Base-by-base conservation (phyloP, 2,797 vertebrate genomes). In the Lemur catta region DNA sequence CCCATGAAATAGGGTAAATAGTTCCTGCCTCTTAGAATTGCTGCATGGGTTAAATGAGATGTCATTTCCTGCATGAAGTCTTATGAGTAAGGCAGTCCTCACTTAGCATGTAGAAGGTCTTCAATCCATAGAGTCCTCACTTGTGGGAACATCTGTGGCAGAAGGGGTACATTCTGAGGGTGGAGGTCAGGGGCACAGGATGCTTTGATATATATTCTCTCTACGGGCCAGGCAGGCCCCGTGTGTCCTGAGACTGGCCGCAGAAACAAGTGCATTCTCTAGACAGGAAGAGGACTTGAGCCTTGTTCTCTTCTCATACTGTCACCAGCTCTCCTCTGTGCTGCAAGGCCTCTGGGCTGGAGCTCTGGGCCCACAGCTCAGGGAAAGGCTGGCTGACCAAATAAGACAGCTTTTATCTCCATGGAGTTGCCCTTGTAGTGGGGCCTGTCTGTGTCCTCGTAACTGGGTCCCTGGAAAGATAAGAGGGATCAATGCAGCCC, bases 251-350 rank as follows among this genome's bases (percentile, higher is more conserved):
- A 75, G n/a, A 6, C 6, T 4, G 38, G 61, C 26, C 28, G 3
- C 3, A 6, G 59, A 30, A 87, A 7, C 52, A 22, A 26, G 52
- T 24, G 2, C 15, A 2, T 69, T 41, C 30, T 6, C 1, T 9
- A 50, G 43, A 22, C 8, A 30, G 35, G 30, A 48, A n/a, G 46
- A 22, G 57, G 41, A 28, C 59, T 50, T 50, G 65, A 67, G 20
- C 26, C 15, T 38, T 69, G 11, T 41, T 30, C 26, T 82, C 63
- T 48, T 59, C 30, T 55, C 18, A 26, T 15, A 9, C 52, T 30
- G 13, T 24, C 7, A 0, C 20, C 41, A 8, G 9, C 13, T 20
- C 20, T 75, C 38, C 4, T 3, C 4, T 3, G 14, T 52, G 28
- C 57, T 74, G 18, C 26, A 50, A 18, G 35, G 52, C 9, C 5